A percentile compares a stretch with the other conserved stretches of the same genome.
Conservation (phyloP, 2,797 vertebrate genomes). For the Capromys pilorides region DNA sequence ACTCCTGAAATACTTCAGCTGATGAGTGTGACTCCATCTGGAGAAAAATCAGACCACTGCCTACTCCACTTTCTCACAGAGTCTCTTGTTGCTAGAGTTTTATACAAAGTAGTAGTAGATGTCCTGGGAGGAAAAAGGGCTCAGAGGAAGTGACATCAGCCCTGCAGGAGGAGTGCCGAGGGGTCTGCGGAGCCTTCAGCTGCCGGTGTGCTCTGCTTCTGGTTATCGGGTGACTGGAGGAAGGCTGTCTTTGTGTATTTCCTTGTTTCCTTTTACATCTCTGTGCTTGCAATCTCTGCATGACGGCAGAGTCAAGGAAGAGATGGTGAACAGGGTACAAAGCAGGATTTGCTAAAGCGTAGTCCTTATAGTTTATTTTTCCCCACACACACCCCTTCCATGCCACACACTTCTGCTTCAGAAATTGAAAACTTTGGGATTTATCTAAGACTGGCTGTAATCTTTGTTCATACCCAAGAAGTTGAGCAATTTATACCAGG, state of each 20-base stretch:
- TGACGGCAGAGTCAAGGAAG: neutral
- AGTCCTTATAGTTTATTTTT: neutral
- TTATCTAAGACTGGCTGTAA: conserved; percentile 17
- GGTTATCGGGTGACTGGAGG: neutral
- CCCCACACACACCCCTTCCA: neutral
- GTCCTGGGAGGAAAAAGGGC: too few species aligned
- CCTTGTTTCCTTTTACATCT: neutral
- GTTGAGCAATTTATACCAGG: neutral
- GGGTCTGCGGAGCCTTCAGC: neutral
- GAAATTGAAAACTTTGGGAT: neutral
- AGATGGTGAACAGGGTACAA: neutral
- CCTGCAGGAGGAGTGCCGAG: fast-evolving
- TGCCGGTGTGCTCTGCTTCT: neutral
- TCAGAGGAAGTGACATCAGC: neutral
- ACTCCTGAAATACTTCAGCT: neutral
- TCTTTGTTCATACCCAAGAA: neutral
- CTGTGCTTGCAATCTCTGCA: neutral
- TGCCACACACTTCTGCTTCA: neutral
- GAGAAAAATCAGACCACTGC: neutral
- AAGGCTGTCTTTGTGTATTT: neutral
- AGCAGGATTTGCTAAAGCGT: too few species aligned
- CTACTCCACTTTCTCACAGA: neutral
- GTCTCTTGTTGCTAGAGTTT: neutral
- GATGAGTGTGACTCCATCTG: neutral
- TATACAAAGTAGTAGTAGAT: neutral